Base-by-base conservation (phyloP, 2,797 vertebrate genomes). In the Tachyglossus aculeatus region DNA sequence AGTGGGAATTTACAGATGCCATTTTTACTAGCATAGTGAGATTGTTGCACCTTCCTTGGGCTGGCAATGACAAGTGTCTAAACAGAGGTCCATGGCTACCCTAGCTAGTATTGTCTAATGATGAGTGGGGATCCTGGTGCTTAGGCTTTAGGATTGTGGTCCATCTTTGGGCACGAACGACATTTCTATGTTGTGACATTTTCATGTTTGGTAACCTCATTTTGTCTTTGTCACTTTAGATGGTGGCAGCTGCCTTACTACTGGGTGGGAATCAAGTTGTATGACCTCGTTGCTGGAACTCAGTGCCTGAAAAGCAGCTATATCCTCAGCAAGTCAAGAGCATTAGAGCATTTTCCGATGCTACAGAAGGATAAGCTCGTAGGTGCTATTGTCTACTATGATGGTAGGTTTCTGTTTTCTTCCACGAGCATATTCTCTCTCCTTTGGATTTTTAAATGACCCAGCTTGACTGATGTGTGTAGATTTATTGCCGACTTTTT, bases 231-330 rank as follows among this genome's bases (percentile, higher is more conserved):
- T 12, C 18, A 45, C 31, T 66, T 5, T 65, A 99, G 98, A 55
- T 99, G 98, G 98, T 99, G 98, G 98, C 98, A 99, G 93, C 15
- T 99, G 86, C 98, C 98, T 0, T 99, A 99, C 87, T 99, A 96
- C 91, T 99, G 98, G 98, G 84, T 94, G 1, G 98, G 98, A 45
- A 99, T 99, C 70, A 99, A 99, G 86, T 92, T 99, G 22, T 99
- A 99, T 4, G 98, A 99, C 89, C 41, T 99, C 53, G 96, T 99
- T 81, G 96, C 98, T 0, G 98, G 98, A 70, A 92, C 91, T 53
- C 94, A 98, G 22, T 97, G 96, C 77, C 93, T 99, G 84, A 98
- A 94, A 86, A 97, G 95, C 85, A 99, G 98, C 90, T 99, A 99
- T 0, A 71, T 98, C 10, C 95, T 99, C 37, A 97, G 93, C 75